Evolutionary conservation across 2,888 invertebrate species (phyloP), one percentile per base, ranked within the genome.

Genomic region (Allolobophora icterica): DNA sequence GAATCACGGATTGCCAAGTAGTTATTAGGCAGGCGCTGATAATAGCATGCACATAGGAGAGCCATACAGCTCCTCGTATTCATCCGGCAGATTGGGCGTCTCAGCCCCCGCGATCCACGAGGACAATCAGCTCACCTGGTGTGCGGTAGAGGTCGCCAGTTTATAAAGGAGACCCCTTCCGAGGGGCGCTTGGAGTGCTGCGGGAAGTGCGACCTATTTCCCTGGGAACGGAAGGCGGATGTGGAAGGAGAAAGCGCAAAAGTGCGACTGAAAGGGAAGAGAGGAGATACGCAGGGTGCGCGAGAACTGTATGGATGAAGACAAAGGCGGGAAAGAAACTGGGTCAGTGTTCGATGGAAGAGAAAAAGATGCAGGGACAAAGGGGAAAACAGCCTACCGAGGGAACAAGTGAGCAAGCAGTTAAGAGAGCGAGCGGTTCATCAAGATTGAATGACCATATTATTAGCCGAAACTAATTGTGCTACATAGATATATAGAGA

Each of bases 1-100:
- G 87, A 87, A 87, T 87, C 87, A 87, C 35, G 34, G 87, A 38
- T 24, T 35, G 87, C 87, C 34, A 35, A 87, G 30, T 71, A 71
- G 71, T 71, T 71, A 71, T 71, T 71, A 71, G 71, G 71, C 71
- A 11, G 71, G n/a, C 71, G 30, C 4, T n/a, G 71, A 30, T 30
- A n/a, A 71, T n/a, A 71, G 71, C 30, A 71, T 30, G 17, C 71
- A 71, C 52, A 24, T 52, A 71, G 71, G 71, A n/a, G 71, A 71
- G 71, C 71, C 52, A 52, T 52, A 13, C 2, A 52, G 17, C 71
- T 71, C 71, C 30, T n/a, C 30, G 71, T 71, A 30, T n/a, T 71
- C 71, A 71, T 58, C 58, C 58, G 3, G 58, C 58, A 58, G 58
- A 58, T 71, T 71, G 71, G 71, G n/a, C 30, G n/a, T 71, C 71